Evolutionary conservation across 37 sponge, comb jelly and placozoan genomes (phyloP).

Genomic region (Tethya wilhelma): DNA sequence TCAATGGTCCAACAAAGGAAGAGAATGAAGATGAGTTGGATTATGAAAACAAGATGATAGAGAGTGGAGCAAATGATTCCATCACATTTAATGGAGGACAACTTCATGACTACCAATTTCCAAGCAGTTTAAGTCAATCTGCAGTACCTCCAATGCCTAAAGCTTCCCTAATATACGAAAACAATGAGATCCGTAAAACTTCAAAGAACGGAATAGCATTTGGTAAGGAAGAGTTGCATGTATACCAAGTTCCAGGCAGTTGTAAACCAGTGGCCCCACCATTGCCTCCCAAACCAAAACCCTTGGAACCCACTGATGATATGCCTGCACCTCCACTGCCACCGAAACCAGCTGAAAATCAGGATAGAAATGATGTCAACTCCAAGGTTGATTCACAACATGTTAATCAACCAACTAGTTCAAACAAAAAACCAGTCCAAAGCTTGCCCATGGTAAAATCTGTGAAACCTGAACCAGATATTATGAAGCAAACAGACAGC

Average conservation of each 20-base stretch:
- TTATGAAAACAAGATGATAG: not conserved
- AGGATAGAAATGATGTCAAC: no score
- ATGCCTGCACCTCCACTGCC: not conserved
- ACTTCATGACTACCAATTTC: not conserved
- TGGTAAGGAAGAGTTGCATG: not conserved
- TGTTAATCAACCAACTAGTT: no score
- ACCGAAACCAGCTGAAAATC: no score
- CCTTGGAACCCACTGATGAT: not conserved
- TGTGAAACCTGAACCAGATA: no score
- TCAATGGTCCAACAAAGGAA: not conserved
- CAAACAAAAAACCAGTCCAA: no score
- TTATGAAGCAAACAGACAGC: no score
- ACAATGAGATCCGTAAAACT: not conserved
- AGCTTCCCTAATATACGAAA: not conserved
- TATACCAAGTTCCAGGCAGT: conserved; percentile 9
- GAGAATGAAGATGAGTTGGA: no score
- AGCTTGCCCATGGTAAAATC: no score
- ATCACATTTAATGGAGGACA: not conserved
- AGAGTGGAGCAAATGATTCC: not conserved
- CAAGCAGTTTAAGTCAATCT: no score
- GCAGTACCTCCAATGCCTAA: not conserved
- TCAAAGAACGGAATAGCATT: conserved; percentile 1
- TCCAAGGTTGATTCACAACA: no score
- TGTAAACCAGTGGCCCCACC: no score
- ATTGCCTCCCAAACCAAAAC: not conserved